These are phyloP conservation scores for Cosmia pyralina DNA, from an alignment of 2,888 invertebrate species.

Conservation along the genomic window DNA sequence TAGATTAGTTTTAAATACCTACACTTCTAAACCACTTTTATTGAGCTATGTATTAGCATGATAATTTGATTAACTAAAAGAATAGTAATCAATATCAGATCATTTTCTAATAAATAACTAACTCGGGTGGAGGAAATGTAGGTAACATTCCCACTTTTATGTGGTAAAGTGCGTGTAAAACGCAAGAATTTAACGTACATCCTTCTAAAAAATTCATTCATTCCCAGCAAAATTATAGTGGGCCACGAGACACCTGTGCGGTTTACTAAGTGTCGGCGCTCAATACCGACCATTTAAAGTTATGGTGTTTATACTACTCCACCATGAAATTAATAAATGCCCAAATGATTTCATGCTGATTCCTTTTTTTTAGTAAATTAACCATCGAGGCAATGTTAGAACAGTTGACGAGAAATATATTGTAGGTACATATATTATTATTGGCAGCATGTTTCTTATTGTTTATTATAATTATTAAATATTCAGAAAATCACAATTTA, in stretches of 20 bases:
- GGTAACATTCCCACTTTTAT: slow-evolving; percentile 49
- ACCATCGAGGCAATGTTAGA: slow-evolving; percentile 3
- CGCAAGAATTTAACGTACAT: slow-evolving; percentile 67
- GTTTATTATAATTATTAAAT: slow-evolving; percentile 10
- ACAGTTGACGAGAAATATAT: neutral
- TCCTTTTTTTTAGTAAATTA: slow-evolving; percentile 7
- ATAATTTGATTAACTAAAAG: slow-evolving; percentile 4
- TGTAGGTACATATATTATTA: slow-evolving; percentile 16
- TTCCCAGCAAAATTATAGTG: slow-evolving; percentile 71
- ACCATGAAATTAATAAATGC: slow-evolving; percentile 58
- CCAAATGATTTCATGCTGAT: slow-evolving; percentile 22
- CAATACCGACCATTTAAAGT: slow-evolving; percentile 61
- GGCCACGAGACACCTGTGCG: slow-evolving; percentile 71
- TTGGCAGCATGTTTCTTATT: slow-evolving; percentile 31
- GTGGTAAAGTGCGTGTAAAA: slow-evolving; percentile 65
- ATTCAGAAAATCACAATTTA: neutral
- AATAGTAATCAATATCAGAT: slow-evolving; percentile 25
- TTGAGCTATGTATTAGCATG: slow-evolving; percentile 38
- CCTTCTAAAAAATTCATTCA: slow-evolving; percentile 74
- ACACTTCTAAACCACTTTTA: slow-evolving; percentile 35
- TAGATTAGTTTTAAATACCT: slow-evolving; percentile 40
- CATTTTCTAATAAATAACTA: slow-evolving; percentile 44
- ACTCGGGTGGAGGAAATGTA: slow-evolving; percentile 39
- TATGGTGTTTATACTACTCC: slow-evolving; percentile 47
- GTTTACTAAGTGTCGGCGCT: slow-evolving; percentile 67